A percentile compares a stretch with the other conserved stretches of the same genome.
Evolutionary conservation across 2,113 vertebrate species (phyloP).

Genomic region (Myanophis thanlyinensis): DNA sequence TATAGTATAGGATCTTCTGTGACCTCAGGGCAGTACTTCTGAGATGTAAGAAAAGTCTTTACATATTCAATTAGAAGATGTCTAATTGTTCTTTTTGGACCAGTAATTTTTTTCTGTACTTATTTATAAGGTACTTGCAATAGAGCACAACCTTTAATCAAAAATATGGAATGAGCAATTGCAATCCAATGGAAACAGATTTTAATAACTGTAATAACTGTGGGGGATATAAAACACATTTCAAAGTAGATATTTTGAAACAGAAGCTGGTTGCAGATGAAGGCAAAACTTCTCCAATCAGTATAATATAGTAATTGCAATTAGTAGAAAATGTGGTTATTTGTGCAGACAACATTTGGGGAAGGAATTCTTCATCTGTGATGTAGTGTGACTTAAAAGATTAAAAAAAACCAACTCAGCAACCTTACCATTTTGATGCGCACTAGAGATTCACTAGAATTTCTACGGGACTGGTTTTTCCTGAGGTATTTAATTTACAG

Average conservation of each 20-base stretch:
- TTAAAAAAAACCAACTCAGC: neutral
- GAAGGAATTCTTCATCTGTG: neutral
- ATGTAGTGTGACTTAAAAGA: neutral
- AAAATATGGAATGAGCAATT: neutral
- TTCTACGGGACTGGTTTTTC: neutral
- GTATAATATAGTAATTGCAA: neutral
- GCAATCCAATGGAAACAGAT: neutral
- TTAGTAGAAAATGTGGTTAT: slow-evolving; percentile 17
- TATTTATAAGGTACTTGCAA: neutral
- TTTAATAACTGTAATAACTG: neutral
- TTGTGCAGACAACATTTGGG: neutral
- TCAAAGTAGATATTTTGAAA: neutral
- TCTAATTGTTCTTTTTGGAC: neutral
- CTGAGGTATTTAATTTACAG: neutral
- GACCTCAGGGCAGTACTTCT: neutral
- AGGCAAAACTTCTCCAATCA: neutral
- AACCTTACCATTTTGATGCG: neutral
- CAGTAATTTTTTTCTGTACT: neutral
- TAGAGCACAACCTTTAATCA: neutral
- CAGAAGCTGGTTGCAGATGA: neutral
- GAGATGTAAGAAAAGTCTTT: neutral
- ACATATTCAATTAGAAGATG: neutral
- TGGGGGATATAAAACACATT: neutral
- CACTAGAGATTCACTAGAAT: neutral
- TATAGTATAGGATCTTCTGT: neutral